These are phyloP conservation scores for Anabacerthia variegaticeps DNA, from an alignment of 2,797 vertebrate species.

Conservation along the genomic window DNA sequence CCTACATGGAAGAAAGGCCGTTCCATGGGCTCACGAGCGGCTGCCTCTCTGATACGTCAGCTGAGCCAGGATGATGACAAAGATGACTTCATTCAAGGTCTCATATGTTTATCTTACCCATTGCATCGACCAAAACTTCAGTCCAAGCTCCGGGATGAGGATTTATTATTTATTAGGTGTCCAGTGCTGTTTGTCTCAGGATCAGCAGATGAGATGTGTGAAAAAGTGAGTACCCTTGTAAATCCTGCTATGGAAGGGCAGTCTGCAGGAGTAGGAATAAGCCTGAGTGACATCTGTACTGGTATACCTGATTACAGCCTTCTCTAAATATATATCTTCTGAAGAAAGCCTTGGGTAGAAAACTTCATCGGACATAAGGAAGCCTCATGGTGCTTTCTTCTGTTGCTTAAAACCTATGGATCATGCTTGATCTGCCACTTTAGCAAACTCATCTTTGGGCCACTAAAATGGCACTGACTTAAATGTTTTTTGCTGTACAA, in stretches of 20 bases:
- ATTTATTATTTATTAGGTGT: slow-evolving; percentile 79
- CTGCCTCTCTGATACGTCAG: slow-evolving; percentile 78
- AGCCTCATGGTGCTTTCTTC: not conserved
- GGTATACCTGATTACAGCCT: not conserved
- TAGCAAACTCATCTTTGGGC: not conserved
- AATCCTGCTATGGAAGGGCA: not conserved
- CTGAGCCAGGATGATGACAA: slow-evolving; percentile 63
- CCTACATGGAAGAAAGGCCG: slow-evolving; percentile 78
- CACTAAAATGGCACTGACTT: not conserved
- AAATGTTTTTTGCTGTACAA: not conserved
- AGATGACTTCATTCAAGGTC: slow-evolving; percentile 82
- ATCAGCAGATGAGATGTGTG: slow-evolving; percentile 90
- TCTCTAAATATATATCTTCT: not conserved
- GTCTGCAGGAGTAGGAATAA: not conserved
- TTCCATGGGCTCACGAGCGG: slow-evolving; percentile 92
- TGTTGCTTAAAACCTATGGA: not conserved
- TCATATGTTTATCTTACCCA: slow-evolving; percentile 92
- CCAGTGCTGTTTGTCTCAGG: slow-evolving; percentile 90
- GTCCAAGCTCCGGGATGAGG: slow-evolving; percentile 83
- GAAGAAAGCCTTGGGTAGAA: not conserved
- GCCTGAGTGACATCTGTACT: not conserved
- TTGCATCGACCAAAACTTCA: slow-evolving; percentile 87
- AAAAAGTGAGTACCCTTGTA: slow-evolving; percentile 77
- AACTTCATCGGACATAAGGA: not conserved
- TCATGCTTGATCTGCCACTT: not conserved